Base-by-base conservation (phyloP, 2,113 vertebrate genomes). In the Dipodomys merriami region DNA sequence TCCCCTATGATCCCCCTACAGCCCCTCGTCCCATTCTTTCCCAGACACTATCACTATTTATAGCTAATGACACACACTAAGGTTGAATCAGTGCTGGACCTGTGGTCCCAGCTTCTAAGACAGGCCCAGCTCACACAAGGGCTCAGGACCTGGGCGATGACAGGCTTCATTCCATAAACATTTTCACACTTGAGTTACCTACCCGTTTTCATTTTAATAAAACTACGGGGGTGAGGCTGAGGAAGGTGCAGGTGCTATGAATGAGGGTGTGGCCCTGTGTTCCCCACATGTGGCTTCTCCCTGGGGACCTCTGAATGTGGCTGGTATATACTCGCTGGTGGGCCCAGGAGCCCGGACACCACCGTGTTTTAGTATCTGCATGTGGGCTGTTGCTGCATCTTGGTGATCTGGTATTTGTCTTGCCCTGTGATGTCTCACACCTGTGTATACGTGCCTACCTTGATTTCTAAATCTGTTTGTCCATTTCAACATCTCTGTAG, bases 181-280 rank as follows among this genome's bases (percentile, higher is more conserved):
- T 46, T 82, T 95, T 80, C 62, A n/a, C 2, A 69, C 60, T 44
- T 49, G 25, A 91, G 71, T 35, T 49, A 49, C 76, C 79, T 64
- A 57, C 69, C 64, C 49, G 64, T 78, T 57, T 90, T 46, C 69
- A 7, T 57, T 57, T 67, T 10, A 2, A 60, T 79, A 4, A 39
- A 39, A 39, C 39, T 11, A 73, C 82, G 30, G 33, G 5, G 39
- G 23, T 11, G 7, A 79, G 62, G 29, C 19, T 27, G 68, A 44
- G 35, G 46, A 13, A 8, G 19, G 53, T 90, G 10, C 12, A 39
- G 49, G 27, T 76, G 27, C 69, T 22, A 1, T 22, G 22, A 92
- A 27, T 53, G 49, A 33, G 39, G 46, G 68, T 0, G 1, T 6
- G 1, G 9, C 46, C 57, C 39, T 71, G 72, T 0, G 0, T 13